Percentiles rank a stretch among this genome's conserved stretches.
phyloP scores from a whole-genome alignment of 2,113 vertebrate species.

The Lophotis ruficrista region DNA sequence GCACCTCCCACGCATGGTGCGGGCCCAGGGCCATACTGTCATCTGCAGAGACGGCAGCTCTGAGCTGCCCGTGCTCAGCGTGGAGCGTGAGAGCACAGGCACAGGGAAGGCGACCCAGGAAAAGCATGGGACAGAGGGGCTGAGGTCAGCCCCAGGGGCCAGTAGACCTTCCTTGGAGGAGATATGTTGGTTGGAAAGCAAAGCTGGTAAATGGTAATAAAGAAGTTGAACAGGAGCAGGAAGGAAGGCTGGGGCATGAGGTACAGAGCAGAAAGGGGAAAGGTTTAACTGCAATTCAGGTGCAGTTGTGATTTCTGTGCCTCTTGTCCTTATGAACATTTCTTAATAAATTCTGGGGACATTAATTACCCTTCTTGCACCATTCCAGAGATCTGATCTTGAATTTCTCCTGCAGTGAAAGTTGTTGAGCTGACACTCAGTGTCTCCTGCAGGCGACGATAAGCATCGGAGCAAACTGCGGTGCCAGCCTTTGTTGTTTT shows the following conservation, averaged over 20 bases:
- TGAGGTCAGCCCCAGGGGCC: background rate
- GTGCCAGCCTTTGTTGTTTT: background rate
- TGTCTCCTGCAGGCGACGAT: background rate
- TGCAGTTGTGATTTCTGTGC: background rate
- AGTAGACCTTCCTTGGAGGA: background rate
- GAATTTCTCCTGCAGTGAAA: background rate
- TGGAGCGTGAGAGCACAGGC: background rate
- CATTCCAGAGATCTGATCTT: background rate
- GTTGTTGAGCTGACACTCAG: background rate
- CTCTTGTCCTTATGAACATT: background rate
- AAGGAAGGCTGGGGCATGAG: background rate
- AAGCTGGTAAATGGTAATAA: background rate
- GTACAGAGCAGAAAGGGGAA: background rate
- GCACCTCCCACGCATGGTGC: background rate
- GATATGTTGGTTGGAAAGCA: background rate
- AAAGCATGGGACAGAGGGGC: background rate
- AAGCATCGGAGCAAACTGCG: background rate
- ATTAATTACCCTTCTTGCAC: background rate
- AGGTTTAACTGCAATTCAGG: background rate
- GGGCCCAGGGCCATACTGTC: background rate
- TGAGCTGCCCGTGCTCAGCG: background rate
- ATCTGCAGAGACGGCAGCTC: background rate
- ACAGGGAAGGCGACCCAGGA: background rate
- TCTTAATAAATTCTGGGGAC: background rate
- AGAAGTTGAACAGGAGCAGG: background rate